phyloP scores from a whole-genome alignment of 2,113 vertebrate species.

The Cisticola juncidis region DNA sequence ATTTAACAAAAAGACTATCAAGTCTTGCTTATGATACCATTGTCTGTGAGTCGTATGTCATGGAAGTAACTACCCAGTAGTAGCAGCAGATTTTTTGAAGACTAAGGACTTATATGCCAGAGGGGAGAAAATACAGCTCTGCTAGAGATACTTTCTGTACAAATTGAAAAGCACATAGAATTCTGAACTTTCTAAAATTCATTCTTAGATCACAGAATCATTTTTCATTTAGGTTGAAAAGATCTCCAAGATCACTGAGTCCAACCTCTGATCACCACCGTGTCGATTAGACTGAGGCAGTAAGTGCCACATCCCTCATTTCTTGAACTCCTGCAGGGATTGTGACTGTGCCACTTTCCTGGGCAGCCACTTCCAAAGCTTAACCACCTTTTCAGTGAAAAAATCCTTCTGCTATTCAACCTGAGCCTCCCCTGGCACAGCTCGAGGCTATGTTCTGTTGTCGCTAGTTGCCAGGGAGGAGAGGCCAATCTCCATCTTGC shows the following conservation, averaged over 20 bases:
- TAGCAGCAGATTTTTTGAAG: neutral
- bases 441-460: neutral
- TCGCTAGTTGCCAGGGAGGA: neutral
- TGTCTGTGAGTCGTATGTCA: rapidly evolving
- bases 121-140: neutral
- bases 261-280: neutral
- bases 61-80: neutral
- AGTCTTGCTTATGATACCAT: neutral
- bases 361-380: neutral
- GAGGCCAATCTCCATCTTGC: neutral
- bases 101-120: rapidly evolving
- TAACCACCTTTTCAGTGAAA: neutral
- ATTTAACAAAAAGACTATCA: neutral
- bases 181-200: neutral
- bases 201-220: neutral
- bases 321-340: neutral
- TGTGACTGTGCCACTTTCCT: neutral
- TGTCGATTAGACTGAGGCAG: neutral
- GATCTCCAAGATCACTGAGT: neutral
- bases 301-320: neutral
- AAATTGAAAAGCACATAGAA: neutral
- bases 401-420: neutral
- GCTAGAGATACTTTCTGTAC: neutral
- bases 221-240: neutral
- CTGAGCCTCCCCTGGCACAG: neutral